phyloP scores from a whole-genome alignment of 1,140 invertebrate genomes.

The Cheumatopsyche charites region DNA sequence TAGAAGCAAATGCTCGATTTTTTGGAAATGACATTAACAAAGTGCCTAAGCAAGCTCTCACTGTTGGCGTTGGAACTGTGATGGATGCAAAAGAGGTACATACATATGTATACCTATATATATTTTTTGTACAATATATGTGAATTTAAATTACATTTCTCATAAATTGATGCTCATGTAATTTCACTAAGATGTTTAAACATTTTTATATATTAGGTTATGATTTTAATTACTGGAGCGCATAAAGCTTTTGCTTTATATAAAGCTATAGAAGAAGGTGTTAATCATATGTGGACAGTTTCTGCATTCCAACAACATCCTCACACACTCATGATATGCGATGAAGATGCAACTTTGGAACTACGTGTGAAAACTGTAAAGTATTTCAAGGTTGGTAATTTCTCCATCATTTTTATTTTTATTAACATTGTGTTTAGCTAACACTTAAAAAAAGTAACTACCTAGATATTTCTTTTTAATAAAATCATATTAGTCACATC shows the following conservation, averaged over 20 bases:
- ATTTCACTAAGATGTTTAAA: too few species aligned
- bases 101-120: too few species aligned
- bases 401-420: neutral
- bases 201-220: constrained; percentile 69
- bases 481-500: too few species aligned
- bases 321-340: constrained; percentile 91
- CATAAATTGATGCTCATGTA: too few species aligned
- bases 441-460: too few species aligned
- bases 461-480: too few species aligned
- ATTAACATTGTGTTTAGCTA: too few species aligned
- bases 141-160: too few species aligned
- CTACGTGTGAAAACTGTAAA: constrained; percentile 98
- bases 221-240: constrained; percentile 97
- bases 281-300: constrained; percentile 99
- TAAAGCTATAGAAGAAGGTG: constrained; percentile 95
- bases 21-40: constrained; percentile 93
- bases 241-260: constrained; percentile 97
- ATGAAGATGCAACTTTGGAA: constrained; percentile 97
- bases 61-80: constrained; percentile 97
- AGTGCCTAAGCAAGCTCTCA: constrained; percentile 92
- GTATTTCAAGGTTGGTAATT: constrained; percentile 89
- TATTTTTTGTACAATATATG: too few species aligned
- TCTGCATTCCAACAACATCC: constrained; percentile 97
- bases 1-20: constrained; percentile 96
- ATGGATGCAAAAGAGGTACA: constrained; percentile 96